Percentiles rank a stretch among this genome's conserved stretches.
These are phyloP conservation scores for Chroicocephalus ridibundus DNA, from an alignment of 2,113 vertebrate genomes.

Conservation along the genomic window DNA sequence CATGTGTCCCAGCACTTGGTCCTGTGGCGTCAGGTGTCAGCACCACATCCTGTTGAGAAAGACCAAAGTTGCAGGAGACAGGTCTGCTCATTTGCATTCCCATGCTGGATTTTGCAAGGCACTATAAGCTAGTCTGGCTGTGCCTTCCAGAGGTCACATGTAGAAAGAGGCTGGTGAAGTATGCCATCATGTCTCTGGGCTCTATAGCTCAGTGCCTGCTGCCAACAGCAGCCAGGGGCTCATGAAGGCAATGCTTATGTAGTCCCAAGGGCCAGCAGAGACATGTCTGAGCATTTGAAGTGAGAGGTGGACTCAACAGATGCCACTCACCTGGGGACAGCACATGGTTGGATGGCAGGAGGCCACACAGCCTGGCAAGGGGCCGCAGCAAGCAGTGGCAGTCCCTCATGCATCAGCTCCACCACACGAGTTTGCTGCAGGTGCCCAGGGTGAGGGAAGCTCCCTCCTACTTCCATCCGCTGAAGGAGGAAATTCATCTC, in stretches of 20 bases:
- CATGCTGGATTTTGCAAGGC: not conserved
- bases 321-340: not conserved
- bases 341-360: not conserved
- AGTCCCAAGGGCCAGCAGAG: not conserved
- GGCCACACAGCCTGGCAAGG: not conserved
- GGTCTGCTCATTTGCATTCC: not conserved
- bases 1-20: not conserved
- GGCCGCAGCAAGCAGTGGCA: not conserved
- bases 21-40: rapidly evolving
- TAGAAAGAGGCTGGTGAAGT: not conserved
- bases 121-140: no score
- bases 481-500: not conserved
- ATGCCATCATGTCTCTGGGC: rapidly evolving
- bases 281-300: not conserved
- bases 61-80: no score
- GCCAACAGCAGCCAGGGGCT: not conserved
- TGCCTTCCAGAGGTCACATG: not conserved
- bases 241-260: no score
- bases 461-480: rapidly evolving
- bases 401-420: rapidly evolving
- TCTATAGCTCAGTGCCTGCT: not conserved
- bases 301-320: not conserved
- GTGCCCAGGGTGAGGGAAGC: not conserved
- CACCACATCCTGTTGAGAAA: not conserved
- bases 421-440: not conserved